phyloP scores from a whole-genome alignment of 2,888 invertebrate species.

The Nephrotoma flavescens region DNA sequence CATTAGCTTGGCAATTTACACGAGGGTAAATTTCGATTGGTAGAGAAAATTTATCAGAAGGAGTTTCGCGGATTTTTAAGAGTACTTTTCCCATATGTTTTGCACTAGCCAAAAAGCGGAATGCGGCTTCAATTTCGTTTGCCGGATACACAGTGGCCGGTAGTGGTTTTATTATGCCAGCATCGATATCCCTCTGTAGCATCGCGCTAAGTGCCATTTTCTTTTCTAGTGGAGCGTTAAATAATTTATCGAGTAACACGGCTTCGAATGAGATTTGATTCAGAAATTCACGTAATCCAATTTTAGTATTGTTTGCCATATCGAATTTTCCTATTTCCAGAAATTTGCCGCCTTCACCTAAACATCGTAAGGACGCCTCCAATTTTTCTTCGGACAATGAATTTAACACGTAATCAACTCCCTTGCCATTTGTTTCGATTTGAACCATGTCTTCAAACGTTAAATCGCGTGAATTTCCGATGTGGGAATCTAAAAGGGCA shows the following conservation, averaged over 20 bases:
- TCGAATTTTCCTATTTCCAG: slow-evolving; percentile 81
- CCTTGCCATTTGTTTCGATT: slow-evolving; percentile 63
- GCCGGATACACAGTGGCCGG: slow-evolving; percentile 44
- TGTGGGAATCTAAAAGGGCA: slow-evolving; percentile 32
- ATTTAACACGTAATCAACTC: slow-evolving; percentile 84
- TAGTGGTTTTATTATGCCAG: slow-evolving; percentile 55
- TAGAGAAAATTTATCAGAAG: slow-evolving; percentile 17
- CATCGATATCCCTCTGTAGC: slow-evolving; percentile 45
- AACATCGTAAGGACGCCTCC: slow-evolving; percentile 47
- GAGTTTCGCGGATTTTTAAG: slow-evolving; percentile 26
- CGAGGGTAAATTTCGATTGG: slow-evolving; percentile 22
- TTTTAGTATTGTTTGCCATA: slow-evolving; percentile 46
- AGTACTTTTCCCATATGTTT: slow-evolving; percentile 68
- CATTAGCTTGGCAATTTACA: slow-evolving; percentile 22
- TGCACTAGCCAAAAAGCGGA: slow-evolving; percentile 46
- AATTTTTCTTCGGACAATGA: slow-evolving; percentile 87
- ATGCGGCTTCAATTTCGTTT: slow-evolving; percentile 56
- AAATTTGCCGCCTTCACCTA: slow-evolving; percentile 49
- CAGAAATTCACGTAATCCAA: slow-evolving; percentile 49
- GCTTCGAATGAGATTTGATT: slow-evolving; percentile 64
- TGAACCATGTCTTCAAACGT: slow-evolving; percentile 79
- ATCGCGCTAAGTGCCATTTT: background rate
- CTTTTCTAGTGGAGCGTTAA: slow-evolving; percentile 27
- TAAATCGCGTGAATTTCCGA: slow-evolving; percentile 75
- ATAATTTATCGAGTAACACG: slow-evolving; percentile 56